These are phyloP conservation scores for Prionace glauca DNA, from an alignment of 2,797 vertebrate genomes.

Conservation along the genomic window DNA sequence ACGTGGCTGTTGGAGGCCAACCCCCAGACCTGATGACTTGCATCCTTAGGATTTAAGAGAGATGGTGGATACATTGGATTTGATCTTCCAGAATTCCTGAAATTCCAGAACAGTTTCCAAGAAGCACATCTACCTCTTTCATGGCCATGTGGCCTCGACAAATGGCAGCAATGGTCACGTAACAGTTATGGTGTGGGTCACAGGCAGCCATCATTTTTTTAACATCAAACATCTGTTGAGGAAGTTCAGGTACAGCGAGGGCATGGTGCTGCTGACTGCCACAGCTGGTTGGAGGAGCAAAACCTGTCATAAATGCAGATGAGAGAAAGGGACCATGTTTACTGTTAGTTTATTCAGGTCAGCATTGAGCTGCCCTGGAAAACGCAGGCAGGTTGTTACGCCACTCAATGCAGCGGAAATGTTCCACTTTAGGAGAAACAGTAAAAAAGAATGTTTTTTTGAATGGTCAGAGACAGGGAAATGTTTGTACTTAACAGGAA, in stretches of 20 bases:
- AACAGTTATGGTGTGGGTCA: constrained; percentile 59
- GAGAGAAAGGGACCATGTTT: constrained; percentile 35
- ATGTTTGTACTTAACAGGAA: too few species aligned
- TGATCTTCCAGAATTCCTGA: too few species aligned
- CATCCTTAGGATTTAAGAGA: not conserved
- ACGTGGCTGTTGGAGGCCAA: not conserved
- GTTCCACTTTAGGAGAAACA: too few species aligned
- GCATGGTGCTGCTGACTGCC: constrained; percentile 39
- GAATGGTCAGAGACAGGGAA: too few species aligned
- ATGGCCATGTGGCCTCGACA: constrained; percentile 63
- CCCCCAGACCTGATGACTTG: not conserved
- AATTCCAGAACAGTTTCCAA: too few species aligned
- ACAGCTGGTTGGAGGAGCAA: constrained; percentile 38
- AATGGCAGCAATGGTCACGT: constrained; percentile 57
- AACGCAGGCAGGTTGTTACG: constrained; percentile 29
- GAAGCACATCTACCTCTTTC: constrained; percentile 56
- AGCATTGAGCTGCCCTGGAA: constrained; percentile 20
- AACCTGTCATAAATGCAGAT: constrained; percentile 39
- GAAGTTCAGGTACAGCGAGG: constrained; percentile 39
- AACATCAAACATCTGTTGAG: constrained; percentile 39
- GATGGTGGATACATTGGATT: not conserved
- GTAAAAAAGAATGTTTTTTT: too few species aligned
- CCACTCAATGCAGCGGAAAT: not conserved
- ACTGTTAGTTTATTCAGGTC: constrained; percentile 29
- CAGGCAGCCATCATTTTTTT: constrained; percentile 65